phyloP scores from a whole-genome alignment of 2,888 invertebrate species.

The Diplazon laetatorius region DNA sequence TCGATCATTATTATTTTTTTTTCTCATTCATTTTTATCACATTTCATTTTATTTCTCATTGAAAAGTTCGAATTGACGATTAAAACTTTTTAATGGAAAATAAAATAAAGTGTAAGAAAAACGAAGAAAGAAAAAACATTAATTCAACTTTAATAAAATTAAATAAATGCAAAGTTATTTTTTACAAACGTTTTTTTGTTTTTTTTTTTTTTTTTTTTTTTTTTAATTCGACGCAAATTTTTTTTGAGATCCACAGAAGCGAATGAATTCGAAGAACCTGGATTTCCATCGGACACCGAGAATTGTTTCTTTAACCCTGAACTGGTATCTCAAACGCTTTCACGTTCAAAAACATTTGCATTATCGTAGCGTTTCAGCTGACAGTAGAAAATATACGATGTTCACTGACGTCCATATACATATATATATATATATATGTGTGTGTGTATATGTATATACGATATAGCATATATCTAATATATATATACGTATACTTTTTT shows the following conservation, averaged over 20 bases:
- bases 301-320: constrained; percentile 65
- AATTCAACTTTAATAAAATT: no score
- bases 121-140: no score
- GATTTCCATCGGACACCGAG: constrained; percentile 63
- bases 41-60: no score
- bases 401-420: constrained; percentile 60
- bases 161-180: neutral
- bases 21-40: no score
- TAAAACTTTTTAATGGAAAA: no score
- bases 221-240: neutral
- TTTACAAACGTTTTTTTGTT: neutral
- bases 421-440: neutral
- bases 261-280: constrained; percentile 43
- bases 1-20: constrained; percentile 22
- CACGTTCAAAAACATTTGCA: constrained; percentile 53
- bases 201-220: constrained; percentile 25
- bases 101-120: no score
- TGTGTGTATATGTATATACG: constrained; percentile 25
- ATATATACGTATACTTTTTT: no score
- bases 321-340: constrained; percentile 64
- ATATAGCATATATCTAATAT: constrained; percentile 51
- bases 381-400: constrained; percentile 66
- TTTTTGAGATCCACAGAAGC: constrained; percentile 41
- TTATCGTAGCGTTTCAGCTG: constrained; percentile 63
- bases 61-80: no score